Evolutionary conservation across 1,140 invertebrate species (phyloP), one percentile per base, ranked within the genome.

Genomic region (Ceratina australensis): DNA sequence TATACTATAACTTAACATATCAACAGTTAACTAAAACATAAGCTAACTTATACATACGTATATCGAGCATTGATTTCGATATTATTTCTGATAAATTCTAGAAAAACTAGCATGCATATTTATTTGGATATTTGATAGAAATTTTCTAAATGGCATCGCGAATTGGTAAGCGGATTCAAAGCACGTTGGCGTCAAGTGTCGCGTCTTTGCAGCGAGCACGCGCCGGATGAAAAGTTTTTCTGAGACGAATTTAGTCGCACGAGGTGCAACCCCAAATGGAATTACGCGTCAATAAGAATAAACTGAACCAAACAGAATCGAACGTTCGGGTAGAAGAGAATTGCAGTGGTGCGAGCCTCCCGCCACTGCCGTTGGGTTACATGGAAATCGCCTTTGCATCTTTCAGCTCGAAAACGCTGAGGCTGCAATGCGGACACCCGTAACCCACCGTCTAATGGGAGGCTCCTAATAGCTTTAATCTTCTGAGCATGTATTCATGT

Each of bases 361-460:
- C 3, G 47, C 20, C 47, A 42, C 33, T 10, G 64, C 47, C 64
- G 47, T 18, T 16, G 64, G 47, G 22, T 5, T 50, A 50, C 64
- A 66, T n/a, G 47, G 22, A 50, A 66, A 66, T 66, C 64, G 47
- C 16, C 33, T 66, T 66, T 50, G 64, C 47, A n/a, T 66, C 64
- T n/a, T 66, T 22, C 47, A 22, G 10, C 47, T 50, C 13, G 22
- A 50, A 50, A 66, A 24, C 18, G 22, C 42, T 13, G 47, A 26
- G 16, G 20, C 22, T 22, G 57, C 12, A 59, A 59, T 13, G 15
- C 33, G n/a, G 20, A 33, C 33, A 10, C 4, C 20, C 20, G 16
- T 20, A n/a, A 8, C 13, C 33, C 47, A 22, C 18, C 33, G 7
- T 12, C 8, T 20, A n/a, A 13, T 20, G 16, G 8, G 22, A 49